Percentiles rank a stretch among this genome's conserved stretches.
phyloP scores from a whole-genome alignment of 30 jellyfish, hydroid and myxozoan genomes.

The Pelagia noctiluca region DNA sequence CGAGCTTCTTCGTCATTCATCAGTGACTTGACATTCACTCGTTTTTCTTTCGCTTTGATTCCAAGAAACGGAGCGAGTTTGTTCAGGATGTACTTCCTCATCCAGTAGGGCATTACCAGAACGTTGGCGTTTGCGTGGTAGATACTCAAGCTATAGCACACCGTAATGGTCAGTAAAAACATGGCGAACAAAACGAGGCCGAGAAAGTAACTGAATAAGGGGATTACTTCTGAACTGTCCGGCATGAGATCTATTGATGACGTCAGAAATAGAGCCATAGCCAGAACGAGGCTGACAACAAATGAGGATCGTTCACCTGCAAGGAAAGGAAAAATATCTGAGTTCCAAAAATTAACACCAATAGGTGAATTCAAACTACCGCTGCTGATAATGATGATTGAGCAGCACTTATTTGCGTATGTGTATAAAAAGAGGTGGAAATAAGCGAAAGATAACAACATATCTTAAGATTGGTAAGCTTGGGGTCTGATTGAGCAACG shows the following conservation, averaged over 20 bases:
- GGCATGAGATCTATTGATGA: conserved; percentile 88
- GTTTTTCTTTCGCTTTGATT: conserved; percentile 19
- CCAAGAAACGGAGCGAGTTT: conserved; percentile 74
- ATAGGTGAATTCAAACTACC: too few species aligned
- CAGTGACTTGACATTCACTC: conserved; percentile 15
- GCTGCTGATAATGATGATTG: too few species aligned
- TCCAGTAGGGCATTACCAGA: conserved; percentile 89
- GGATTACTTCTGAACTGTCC: conserved; percentile 96
- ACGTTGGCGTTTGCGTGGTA: conserved; percentile 88
- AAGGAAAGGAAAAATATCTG: neutral
- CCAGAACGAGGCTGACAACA: conserved; percentile 90
- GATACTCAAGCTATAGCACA: conserved; percentile 87
- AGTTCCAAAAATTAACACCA: neutral
- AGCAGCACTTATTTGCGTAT: too few species aligned
- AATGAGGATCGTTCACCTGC: conserved; percentile 92
- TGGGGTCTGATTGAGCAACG: too few species aligned
- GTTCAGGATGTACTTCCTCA: conserved; percentile 75
- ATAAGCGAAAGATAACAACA: too few species aligned
- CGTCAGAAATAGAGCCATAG: conserved; percentile 89
- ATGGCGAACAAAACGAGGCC: conserved; percentile 78
- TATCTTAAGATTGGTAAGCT: too few species aligned
- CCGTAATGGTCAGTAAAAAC: conserved; percentile 76
- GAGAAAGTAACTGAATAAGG: conserved; percentile 83
- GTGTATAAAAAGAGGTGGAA: too few species aligned
- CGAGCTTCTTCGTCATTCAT: conserved; percentile 37